Evolutionary conservation across 2,888 invertebrate genomes (phyloP), one percentile per base, ranked within the genome.

Genomic region (Salpingus planirostris): DNA sequence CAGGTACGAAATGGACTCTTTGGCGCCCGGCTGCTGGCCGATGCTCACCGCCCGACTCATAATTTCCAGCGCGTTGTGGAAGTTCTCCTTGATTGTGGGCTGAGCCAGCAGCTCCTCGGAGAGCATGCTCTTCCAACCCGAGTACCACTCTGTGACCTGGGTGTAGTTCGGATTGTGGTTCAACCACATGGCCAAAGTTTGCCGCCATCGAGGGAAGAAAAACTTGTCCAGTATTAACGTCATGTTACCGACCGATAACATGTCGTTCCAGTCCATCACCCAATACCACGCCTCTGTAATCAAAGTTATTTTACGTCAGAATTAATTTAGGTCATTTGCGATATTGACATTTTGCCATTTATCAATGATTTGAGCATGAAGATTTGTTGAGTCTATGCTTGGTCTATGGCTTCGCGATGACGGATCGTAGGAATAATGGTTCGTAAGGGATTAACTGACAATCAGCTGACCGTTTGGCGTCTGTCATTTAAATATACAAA

Each of bases 251-350:
- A 78, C 64, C 1, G 91, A 86, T 24, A 95, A 67, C 55, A 97
- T 66, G 44, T 89, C 89, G 42, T 77, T 69, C 98, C 98, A 98
- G 38, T 88, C 82, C 72, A 91, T 86, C 14, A 95, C 88, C 85
- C 92, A 95, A 46, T 85, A 74, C 93, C 95, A 95, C 0, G 83
- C 78, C 57, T 92, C 92, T 80, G n/a, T n/a, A n/a, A n/a, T n/a
- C n/a, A n/a, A n/a, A n/a, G n/a, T n/a, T n/a, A n/a, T n/a, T n/a
- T n/a, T n/a, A n/a, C n/a, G n/a, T n/a, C n/a, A n/a, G n/a, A n/a
- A n/a, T n/a, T n/a, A n/a, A n/a, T n/a, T n/a, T n/a, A n/a, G n/a
- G n/a, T n/a, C n/a, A n/a, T n/a, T n/a, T n/a, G n/a, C n/a, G n/a
- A n/a, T n/a, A n/a, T n/a, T n/a, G n/a, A n/a, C n/a, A n/a, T n/a